Conservation (phyloP, 2,113 vertebrate species). For the Nipponia nippon region DNA sequence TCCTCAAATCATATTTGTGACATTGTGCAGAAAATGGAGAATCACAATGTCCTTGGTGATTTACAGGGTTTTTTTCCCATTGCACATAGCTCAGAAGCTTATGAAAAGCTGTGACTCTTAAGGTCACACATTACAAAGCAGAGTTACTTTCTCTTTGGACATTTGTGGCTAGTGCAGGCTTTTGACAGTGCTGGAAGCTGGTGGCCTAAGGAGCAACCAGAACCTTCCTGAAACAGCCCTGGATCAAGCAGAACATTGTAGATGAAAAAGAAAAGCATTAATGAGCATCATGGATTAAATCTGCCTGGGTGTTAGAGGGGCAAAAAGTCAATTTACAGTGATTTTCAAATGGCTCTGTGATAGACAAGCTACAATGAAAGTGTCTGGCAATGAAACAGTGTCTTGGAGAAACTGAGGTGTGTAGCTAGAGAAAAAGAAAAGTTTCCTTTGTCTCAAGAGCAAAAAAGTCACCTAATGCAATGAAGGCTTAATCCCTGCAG, state of each 20-base stretch:
- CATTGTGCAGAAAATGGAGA: not conserved
- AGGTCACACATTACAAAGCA: not conserved
- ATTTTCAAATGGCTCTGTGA: not conserved
- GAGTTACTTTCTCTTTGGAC: not conserved
- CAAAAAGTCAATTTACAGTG: not conserved
- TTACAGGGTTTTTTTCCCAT: not conserved
- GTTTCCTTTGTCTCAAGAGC: conserved; percentile 33
- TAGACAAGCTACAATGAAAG: not conserved
- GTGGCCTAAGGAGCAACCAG: not conserved
- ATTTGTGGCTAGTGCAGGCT: not conserved
- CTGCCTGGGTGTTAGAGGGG: not conserved
- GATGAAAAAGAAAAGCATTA: not conserved
- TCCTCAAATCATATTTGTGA: not conserved
- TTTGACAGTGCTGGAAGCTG: not conserved
- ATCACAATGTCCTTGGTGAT: not conserved
- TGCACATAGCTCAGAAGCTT: not conserved
- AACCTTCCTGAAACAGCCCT: not conserved
- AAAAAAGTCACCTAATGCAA: not conserved
- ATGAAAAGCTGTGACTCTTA: not conserved
- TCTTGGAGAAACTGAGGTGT: not conserved
- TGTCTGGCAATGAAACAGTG: not conserved
- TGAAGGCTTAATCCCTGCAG: conserved; percentile 60
- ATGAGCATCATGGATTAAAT: not conserved
- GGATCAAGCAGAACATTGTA: not conserved
- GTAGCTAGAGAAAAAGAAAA: not conserved